phyloP scores from a whole-genome alignment of 2,797 vertebrate genomes.

The Heteromormyrus szaboi region DNA sequence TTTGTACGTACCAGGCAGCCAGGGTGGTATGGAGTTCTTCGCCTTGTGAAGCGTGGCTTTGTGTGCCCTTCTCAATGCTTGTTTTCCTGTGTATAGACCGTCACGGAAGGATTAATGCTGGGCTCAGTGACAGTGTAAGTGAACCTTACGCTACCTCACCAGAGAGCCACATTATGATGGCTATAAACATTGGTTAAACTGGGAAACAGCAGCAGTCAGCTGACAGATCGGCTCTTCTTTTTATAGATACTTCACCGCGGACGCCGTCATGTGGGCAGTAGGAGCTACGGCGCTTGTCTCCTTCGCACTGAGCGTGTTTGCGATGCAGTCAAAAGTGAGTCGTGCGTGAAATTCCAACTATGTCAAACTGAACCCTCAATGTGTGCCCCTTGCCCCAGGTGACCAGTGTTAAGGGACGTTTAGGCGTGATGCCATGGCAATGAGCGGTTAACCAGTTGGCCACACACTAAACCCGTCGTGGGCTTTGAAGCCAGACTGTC shows the following conservation, averaged over 20 bases:
- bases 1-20: slow-evolving; percentile 70
- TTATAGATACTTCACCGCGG: slow-evolving; percentile 57
- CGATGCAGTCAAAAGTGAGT: slow-evolving; percentile 71
- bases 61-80: neutral
- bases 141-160: neutral
- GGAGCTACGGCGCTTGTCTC: slow-evolving; percentile 64
- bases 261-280: slow-evolving; percentile 68
- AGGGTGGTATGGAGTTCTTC: neutral
- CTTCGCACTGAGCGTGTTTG: slow-evolving; percentile 65
- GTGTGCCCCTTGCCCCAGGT: neutral
- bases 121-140: slow-evolving; percentile 70
- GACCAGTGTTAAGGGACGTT: neutral
- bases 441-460: neutral
- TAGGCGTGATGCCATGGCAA: neutral
- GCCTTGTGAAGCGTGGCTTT: neutral
- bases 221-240: neutral
- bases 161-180: slow-evolving; percentile 17
- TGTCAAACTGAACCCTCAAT: neutral
- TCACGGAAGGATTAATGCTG: slow-evolving; percentile 67
- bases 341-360: neutral
- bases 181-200: neutral
- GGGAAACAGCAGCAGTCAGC: neutral
- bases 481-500: neutral
- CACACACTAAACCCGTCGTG: neutral
- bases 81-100: slow-evolving; percentile 48